Percentiles rank a stretch among this genome's conserved stretches.
Conservation (phyloP, 1,140 invertebrate genomes). For the Wiebesia pumilae region DNA sequence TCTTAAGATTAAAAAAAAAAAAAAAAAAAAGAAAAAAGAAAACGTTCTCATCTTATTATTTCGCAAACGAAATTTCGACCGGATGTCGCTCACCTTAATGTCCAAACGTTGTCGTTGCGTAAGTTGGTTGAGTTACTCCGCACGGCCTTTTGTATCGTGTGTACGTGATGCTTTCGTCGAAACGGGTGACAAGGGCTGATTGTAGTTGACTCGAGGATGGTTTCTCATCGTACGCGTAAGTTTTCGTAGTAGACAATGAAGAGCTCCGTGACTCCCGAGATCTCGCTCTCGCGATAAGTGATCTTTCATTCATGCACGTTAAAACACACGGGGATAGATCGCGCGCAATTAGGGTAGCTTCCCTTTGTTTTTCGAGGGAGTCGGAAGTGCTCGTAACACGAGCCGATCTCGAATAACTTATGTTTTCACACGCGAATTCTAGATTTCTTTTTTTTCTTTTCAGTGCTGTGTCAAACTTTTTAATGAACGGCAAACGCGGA, state of each 20-base stretch:
- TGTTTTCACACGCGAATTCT: background rate
- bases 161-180: background rate
- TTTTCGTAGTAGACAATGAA: background rate
- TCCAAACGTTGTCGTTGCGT: no score
- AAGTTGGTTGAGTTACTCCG: background rate
- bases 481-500: no score
- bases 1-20: no score
- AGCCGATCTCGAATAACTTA: background rate
- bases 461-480: no score
- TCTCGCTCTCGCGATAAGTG: slow-evolving; percentile 29
- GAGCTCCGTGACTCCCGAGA: background rate
- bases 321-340: background rate
- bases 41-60: no score
- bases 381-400: background rate
- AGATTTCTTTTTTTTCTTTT: background rate
- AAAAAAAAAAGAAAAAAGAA: no score
- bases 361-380: background rate
- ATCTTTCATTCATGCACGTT: slow-evolving; percentile 37
- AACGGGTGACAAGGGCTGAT: background rate
- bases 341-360: background rate
- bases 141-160: background rate
- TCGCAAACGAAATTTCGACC: background rate
- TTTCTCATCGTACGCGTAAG: background rate
- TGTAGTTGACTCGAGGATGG: background rate
- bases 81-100: background rate